Percentiles rank a stretch among this genome's conserved stretches.
Conservation (phyloP, 2,888 invertebrate species). For the Orchesellides sinensis region DNA sequence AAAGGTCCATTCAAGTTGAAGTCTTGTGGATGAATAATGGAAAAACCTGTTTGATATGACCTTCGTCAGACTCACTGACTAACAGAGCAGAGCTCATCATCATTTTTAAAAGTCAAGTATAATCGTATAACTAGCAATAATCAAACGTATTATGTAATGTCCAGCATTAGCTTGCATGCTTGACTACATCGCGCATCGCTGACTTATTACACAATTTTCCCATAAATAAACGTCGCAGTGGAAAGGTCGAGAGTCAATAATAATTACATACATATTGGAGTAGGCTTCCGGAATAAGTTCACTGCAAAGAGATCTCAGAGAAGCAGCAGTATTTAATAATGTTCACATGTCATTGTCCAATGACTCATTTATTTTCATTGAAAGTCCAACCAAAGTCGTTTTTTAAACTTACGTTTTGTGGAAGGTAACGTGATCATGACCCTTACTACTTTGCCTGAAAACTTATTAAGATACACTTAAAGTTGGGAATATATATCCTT, state of each 20-base stretch:
- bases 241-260: background rate
- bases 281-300: background rate
- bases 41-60: slow-evolving; percentile 22
- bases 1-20: background rate
- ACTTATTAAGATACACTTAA: background rate
- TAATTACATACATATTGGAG: background rate
- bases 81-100: background rate
- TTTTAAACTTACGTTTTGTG: background rate
- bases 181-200: too few species aligned
- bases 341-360: too few species aligned
- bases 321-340: too few species aligned
- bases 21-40: background rate
- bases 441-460: background rate
- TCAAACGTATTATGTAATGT: too few species aligned
- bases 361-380: too few species aligned
- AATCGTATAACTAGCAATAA: too few species aligned
- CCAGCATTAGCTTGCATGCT: too few species aligned
- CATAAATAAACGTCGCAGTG: background rate
- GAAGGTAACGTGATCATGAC: too few species aligned
- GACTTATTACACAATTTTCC: background rate
- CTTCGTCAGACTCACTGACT: slow-evolving; percentile 11
- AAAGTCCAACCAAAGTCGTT: background rate
- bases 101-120: background rate
- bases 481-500: too few species aligned
- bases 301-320: background rate